Conservation (phyloP, 2,113 vertebrate species). For the Irena cyanogastra region DNA sequence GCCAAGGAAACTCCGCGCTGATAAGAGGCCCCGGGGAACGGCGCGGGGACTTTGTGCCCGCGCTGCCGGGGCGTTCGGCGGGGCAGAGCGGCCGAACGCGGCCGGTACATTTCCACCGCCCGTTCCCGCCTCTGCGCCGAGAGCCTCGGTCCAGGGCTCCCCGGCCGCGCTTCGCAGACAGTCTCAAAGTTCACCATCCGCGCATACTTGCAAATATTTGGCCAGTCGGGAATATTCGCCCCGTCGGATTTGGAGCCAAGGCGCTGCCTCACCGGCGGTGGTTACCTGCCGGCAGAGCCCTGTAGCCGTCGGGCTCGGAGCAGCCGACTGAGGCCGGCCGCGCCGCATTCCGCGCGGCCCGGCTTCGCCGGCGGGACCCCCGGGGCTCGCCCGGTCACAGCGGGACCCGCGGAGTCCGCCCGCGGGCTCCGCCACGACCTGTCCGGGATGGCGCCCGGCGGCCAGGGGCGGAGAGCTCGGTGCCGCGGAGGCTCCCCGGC, state of each 20-base stretch:
- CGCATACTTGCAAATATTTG: background rate
- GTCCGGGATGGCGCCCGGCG: background rate
- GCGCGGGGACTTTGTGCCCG: background rate
- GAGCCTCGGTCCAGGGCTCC: background rate
- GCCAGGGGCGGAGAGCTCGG: background rate
- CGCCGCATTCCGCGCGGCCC: background rate
- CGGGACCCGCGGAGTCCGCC: no score
- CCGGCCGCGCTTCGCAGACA: background rate
- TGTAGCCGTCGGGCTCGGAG: background rate
- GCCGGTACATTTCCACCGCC: background rate
- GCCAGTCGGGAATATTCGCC: background rate
- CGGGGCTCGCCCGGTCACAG: background rate
- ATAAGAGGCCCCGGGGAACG: background rate
- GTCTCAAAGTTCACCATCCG: background rate
- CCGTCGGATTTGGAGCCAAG: background rate
- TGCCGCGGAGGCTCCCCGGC: background rate
- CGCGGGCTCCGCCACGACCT: background rate
- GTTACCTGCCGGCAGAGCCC: background rate
- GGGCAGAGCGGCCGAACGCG: background rate
- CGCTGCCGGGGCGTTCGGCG: background rate
- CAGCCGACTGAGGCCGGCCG: background rate
- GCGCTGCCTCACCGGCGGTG: background rate
- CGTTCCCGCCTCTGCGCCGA: background rate
- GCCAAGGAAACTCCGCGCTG: background rate
- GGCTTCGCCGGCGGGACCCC: background rate